A percentile compares a stretch with the other conserved stretches of the same genome.
Evolutionary conservation across 2,888 invertebrate genomes (phyloP).

Genomic region (Diarsia dahlii): DNA sequence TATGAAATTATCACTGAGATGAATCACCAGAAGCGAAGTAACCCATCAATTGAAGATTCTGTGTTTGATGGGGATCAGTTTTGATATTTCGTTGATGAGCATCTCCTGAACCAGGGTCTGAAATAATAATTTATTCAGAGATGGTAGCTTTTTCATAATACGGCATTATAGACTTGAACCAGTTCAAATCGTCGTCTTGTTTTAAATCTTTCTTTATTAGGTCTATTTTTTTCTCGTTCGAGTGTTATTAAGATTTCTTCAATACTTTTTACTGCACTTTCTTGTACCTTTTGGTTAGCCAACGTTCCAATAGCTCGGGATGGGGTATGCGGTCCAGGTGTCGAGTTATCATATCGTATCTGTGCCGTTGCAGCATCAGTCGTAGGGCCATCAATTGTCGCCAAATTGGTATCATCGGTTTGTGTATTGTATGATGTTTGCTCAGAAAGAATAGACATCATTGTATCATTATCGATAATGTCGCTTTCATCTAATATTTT

Average conservation of each 20-base stretch:
- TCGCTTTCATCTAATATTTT: constrained; percentile 30
- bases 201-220: constrained; percentile 29
- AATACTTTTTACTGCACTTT: constrained; percentile 39
- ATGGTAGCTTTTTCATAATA: constrained; percentile 41
- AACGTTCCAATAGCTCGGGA: constrained; percentile 38
- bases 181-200: constrained; percentile 45
- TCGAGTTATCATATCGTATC: neutral
- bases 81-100: constrained; percentile 43
- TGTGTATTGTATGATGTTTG: constrained; percentile 36
- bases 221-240: constrained; percentile 40
- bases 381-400: constrained; percentile 43
- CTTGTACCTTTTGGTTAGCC: constrained; percentile 43
- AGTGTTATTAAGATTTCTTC: constrained; percentile 47
- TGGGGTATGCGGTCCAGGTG: constrained; percentile 36
- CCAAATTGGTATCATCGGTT: constrained; percentile 39
- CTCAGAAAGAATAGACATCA: constrained; percentile 35
- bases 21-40: constrained; percentile 47
- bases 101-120: constrained; percentile 42
- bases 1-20: constrained; percentile 44
- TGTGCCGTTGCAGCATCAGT: constrained; percentile 41
- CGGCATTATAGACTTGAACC: constrained; percentile 34
- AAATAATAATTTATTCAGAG: constrained; percentile 45
- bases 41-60: constrained; percentile 38
- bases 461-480: constrained; percentile 37
- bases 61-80: constrained; percentile 34